Evolutionary conservation across 1,140 invertebrate genomes (phyloP).

Genomic region (Drosophila nebulosa): DNA sequence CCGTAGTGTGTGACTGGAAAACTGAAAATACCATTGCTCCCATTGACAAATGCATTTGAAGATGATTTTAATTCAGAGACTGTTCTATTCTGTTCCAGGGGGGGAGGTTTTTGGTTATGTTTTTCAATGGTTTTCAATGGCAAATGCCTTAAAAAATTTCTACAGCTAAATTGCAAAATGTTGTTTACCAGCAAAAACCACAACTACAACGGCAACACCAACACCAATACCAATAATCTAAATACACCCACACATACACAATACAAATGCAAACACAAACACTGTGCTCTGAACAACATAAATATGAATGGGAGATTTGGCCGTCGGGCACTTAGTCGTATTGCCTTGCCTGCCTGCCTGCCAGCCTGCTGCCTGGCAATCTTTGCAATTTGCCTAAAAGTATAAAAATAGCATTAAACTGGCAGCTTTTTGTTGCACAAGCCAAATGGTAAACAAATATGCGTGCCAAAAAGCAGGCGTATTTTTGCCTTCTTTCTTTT

Average conservation of each 20-base stretch:
- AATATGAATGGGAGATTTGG: constrained; percentile 29
- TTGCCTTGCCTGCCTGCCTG: too few species aligned
- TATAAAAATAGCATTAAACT: constrained; percentile 56
- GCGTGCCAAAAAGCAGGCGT: constrained; percentile 49
- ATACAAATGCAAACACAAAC: constrained; percentile 31
- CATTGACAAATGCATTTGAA: constrained; percentile 18
- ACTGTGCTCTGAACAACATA: not conserved
- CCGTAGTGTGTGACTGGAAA: not conserved
- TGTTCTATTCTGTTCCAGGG: not conserved
- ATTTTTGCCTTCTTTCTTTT: constrained; percentile 2
- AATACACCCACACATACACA: not conserved
- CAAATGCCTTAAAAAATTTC: constrained; percentile 20
- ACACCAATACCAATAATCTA: not conserved
- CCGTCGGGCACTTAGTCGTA: constrained; percentile 56
- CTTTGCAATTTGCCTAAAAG: constrained; percentile 70
- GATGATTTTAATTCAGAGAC: constrained; percentile 5
- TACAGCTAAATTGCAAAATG: constrained; percentile 46
- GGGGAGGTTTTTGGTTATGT: too few species aligned
- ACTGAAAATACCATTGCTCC: constrained; percentile 13
- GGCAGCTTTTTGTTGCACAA: constrained; percentile 45
- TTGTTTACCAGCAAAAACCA: constrained; percentile 57
- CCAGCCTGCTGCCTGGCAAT: too few species aligned
- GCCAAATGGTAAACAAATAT: constrained; percentile 68
- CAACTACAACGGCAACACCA: constrained; percentile 16
- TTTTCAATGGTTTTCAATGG: not conserved